Base-by-base conservation (phyloP, 2,113 vertebrate genomes). In the Hypanus sabinus region DNA sequence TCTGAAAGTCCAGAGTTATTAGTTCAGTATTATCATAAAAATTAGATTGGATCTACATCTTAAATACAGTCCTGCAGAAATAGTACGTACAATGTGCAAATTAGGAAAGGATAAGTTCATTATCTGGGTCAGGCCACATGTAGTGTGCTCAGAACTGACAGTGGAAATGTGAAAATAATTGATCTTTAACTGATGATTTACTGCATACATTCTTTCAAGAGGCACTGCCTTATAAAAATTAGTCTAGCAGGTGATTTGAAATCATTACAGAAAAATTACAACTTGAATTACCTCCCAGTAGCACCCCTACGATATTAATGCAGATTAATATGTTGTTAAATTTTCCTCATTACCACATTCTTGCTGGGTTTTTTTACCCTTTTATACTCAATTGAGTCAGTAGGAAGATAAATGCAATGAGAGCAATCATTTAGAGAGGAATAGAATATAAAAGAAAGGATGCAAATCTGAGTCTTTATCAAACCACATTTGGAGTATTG, bases 181-280 rank as follows among this genome's bases (percentile, higher is more conserved):
- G 91, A 93, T 93, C 91, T 93, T 93, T 93, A 73, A 75, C 91
- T 73, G 91, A 93, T 38, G 91, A 93, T 73, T 73, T 73, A 93
- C 90, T 73, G 36, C 33, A 73, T 1, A 20, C 91, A 11, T 93
- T 55, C 24, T 30, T 93, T 93, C 91, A 93, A 73, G 73, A 93
- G 46, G 68, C 24, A 55, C 91, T 73, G 70, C 9, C 71, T 75
- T 93, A 73, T 73, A 73, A 93, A 46, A 93, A 93, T 93, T 93
- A 73, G 22, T 73, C 68, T 38, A 73, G 91, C 71, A 38, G 70
- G 91, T 93, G 70, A 93, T 36, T 11, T 55, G 70, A 36, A 93
- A 93, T 46, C 12, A 68, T 46, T 93, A 71, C 36, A 93, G 68
- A 73, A 93, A 93, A 93, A 75, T 93, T 55, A 73, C 33, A 93